Evolutionary conservation across 37 sponge, comb jelly and placozoan genomes (phyloP).

Genomic region (Diacarnus erythraeanus): DNA sequence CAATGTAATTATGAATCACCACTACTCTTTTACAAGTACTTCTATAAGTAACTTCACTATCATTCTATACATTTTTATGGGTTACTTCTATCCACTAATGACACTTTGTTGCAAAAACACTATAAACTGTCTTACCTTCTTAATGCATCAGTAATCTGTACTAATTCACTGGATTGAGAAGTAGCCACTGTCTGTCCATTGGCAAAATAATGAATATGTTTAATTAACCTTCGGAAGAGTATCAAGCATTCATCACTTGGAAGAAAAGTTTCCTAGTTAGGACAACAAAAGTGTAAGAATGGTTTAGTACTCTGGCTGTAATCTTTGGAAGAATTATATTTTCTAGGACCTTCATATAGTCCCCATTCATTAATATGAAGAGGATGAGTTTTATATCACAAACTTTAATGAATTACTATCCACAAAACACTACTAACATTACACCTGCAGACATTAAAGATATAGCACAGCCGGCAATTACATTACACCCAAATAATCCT

Average conservation of each 20-base stretch:
- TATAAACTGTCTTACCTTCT: not conserved
- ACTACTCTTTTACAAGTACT: no score
- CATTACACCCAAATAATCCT: no score
- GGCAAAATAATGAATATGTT: conserved; percentile 41
- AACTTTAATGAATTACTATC: no score
- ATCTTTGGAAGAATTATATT: not conserved
- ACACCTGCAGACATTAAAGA: no score
- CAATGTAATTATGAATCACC: no score
- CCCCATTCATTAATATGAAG: no score
- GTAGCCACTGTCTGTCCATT: conserved; percentile 21
- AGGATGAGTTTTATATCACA: no score
- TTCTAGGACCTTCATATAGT: not conserved
- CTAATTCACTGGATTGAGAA: not conserved
- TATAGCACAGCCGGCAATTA: no score
- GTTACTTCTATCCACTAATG: no score
- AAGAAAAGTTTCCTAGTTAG: conserved; percentile 20
- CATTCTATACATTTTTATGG: no score
- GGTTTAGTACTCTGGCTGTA: not conserved
- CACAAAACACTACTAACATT: not conserved
- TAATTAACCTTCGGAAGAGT: conserved; percentile 22
- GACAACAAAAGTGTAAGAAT: not conserved
- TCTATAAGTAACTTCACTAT: no score
- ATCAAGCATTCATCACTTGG: conserved; percentile 27
- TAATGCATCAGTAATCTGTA: not conserved
- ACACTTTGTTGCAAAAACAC: not conserved